Conservation (phyloP, 2,888 invertebrate genomes). For the Tricholauxania praeusta region DNA sequence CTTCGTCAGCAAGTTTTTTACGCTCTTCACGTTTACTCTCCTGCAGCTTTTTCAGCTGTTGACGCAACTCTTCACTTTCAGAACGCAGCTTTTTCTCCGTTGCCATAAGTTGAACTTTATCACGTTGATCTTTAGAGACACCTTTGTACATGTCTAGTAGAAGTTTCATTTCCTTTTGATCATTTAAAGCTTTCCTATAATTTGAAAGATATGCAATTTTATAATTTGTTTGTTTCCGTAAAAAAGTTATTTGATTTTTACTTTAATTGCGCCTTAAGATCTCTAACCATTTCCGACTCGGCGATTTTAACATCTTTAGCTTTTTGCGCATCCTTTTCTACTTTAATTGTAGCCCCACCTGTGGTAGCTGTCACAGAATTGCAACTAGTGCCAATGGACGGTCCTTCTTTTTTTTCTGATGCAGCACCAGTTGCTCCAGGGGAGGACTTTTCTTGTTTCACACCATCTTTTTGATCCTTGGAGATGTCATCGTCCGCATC, state of each 20-base stretch:
- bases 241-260: conserved; percentile 67
- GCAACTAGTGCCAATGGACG: conserved; percentile 70
- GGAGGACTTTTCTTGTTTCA: conserved; percentile 69
- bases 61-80: conserved; percentile 89
- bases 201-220: background rate
- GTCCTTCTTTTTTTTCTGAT: conserved; percentile 73
- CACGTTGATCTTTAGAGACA: conserved; percentile 95
- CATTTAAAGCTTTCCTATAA: conserved; percentile 87
- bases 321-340: conserved; percentile 74
- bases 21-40: conserved; percentile 92
- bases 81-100: conserved; percentile 91
- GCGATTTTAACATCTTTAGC: conserved; percentile 75
- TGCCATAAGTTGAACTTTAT: conserved; percentile 96
- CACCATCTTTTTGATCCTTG: conserved; percentile 65
- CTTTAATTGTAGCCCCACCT: conserved; percentile 69
- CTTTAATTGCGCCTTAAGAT: conserved; percentile 93
- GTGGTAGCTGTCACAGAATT: conserved; percentile 32
- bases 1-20: conserved; percentile 93
- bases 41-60: conserved; percentile 88
- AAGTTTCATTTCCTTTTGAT: conserved; percentile 94
- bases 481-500: conserved; percentile 62
- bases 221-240: background rate
- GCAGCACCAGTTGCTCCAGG: conserved; percentile 56
- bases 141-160: conserved; percentile 97
- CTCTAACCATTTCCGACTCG: conserved; percentile 73